Percentiles rank a stretch among this genome's conserved stretches.
Evolutionary conservation across 2,113 vertebrate species (phyloP).

Genomic region (Numenius arquata): DNA sequence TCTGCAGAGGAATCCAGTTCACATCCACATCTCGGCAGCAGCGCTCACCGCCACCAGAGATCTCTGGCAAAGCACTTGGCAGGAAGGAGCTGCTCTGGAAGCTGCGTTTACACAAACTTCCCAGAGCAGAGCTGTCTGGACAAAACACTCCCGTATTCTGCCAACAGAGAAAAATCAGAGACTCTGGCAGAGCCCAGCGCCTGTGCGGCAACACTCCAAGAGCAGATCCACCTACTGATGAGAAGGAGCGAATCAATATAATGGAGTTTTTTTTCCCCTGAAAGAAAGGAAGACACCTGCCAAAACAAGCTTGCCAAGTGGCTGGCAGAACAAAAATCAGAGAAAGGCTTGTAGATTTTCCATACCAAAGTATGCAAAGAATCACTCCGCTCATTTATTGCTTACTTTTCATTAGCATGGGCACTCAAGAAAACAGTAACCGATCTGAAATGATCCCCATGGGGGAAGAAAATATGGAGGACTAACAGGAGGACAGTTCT

Average conservation of each 20-base stretch:
- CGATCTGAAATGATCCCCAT: neutral
- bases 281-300: neutral
- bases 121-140: slow-evolving; percentile 50
- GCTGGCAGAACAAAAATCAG: neutral
- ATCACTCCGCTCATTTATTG: neutral
- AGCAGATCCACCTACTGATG: neutral
- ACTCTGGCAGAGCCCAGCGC: neutral
- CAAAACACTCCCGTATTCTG: slow-evolving; percentile 26
- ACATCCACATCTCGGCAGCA: neutral
- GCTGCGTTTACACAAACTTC: slow-evolving; percentile 37
- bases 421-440: neutral
- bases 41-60: neutral
- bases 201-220: neutral
- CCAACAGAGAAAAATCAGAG: slow-evolving; percentile 19
- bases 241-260: neutral
- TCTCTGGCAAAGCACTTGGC: slow-evolving; percentile 40
- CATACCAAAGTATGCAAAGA: neutral
- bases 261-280: neutral
- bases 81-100: slow-evolving; percentile 47
- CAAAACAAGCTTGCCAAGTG: neutral
- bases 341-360: neutral
- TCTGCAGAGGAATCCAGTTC: neutral
- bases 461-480: neutral
- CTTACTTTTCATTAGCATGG: neutral
- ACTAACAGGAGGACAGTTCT: neutral